Evolutionary conservation across 2,888 invertebrate species (phyloP).

Genomic region (Drosophila crucigera): DNA sequence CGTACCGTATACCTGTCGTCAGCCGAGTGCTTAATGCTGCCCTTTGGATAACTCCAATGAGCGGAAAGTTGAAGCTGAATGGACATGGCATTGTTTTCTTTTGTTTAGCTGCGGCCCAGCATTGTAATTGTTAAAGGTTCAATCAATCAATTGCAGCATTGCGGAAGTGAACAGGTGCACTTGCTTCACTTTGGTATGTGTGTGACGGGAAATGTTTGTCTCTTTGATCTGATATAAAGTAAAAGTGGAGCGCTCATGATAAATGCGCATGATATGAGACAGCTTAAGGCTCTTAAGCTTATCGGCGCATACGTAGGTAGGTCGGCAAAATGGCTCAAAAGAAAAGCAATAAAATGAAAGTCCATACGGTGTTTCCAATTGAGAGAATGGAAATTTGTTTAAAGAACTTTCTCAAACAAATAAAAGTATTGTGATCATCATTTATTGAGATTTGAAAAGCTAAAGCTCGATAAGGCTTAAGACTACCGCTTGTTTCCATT

Average conservation of each 20-base stretch:
- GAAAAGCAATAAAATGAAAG: slow-evolving; percentile 16
- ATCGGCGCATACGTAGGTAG: neutral
- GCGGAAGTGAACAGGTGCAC: slow-evolving; percentile 54
- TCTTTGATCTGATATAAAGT: slow-evolving; percentile 20
- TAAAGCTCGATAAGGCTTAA: neutral
- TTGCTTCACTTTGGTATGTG: slow-evolving; percentile 22
- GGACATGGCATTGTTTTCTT: slow-evolving; percentile 51
- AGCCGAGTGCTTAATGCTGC: slow-evolving; percentile 37
- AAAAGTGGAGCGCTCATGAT: slow-evolving; percentile 32
- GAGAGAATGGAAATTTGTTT: neutral
- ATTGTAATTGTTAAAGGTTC: slow-evolving; percentile 51
- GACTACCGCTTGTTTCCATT: neutral
- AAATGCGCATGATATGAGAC: slow-evolving; percentile 9
- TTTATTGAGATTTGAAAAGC: neutral
- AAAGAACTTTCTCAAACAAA: slow-evolving; percentile 25
- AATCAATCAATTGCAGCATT: slow-evolving; percentile 44
- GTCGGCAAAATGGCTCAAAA: neutral
- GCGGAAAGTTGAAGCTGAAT: slow-evolving; percentile 56
- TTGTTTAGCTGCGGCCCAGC: slow-evolving; percentile 31
- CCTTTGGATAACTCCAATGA: slow-evolving; percentile 68
- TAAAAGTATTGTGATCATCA: neutral
- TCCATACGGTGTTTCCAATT: neutral
- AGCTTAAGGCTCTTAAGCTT: slow-evolving; percentile 15
- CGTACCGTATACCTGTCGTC: slow-evolving; percentile 12
- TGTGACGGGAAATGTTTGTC: slow-evolving; percentile 19